A percentile compares a stretch with the other conserved stretches of the same genome.
phyloP scores from a whole-genome alignment of 2,113 vertebrate species.

The Takifugu flavidus region DNA sequence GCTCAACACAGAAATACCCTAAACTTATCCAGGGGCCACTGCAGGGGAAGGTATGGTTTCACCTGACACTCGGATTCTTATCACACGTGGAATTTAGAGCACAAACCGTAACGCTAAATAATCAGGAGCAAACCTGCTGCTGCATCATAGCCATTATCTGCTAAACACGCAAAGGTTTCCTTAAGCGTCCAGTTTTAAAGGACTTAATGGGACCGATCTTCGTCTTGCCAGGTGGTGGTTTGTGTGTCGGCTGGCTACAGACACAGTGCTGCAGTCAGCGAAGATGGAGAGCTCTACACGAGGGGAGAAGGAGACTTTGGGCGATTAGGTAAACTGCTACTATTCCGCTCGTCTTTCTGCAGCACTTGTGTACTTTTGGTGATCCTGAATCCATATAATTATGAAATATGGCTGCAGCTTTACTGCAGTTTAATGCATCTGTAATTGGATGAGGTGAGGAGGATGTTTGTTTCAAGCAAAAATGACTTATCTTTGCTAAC shows the following conservation, averaged over 20 bases:
- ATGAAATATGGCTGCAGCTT: too few relatives aligned
- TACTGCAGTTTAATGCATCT: too few relatives aligned
- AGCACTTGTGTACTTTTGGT: too few relatives aligned
- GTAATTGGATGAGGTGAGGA: too few relatives aligned
- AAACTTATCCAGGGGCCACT: slow-evolving; percentile 80
- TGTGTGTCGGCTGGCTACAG: slow-evolving; percentile 83
- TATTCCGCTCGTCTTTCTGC: not conserved
- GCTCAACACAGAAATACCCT: slow-evolving; percentile 81
- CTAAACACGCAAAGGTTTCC: too few relatives aligned
- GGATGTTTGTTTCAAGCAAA: too few relatives aligned
- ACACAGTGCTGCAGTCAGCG: slow-evolving; percentile 80
- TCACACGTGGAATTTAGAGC: not conserved
- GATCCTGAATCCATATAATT: too few relatives aligned
- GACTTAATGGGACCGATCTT: not conserved
- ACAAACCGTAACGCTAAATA: not conserved
- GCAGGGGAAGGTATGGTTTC: slow-evolving; percentile 74
- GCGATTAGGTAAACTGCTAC: slow-evolving; percentile 64
- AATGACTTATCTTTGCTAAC: too few relatives aligned
- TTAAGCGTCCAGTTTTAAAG: too few relatives aligned
- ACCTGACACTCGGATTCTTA: not conserved
- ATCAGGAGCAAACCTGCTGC: not conserved
- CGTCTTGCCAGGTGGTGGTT: slow-evolving; percentile 74
- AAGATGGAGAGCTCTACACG: slow-evolving; percentile 80
- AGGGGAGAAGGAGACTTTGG: slow-evolving; percentile 84
- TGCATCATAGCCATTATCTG: too few relatives aligned